Conservation (phyloP, 2,797 vertebrate genomes). For the Pterois miles region DNA sequence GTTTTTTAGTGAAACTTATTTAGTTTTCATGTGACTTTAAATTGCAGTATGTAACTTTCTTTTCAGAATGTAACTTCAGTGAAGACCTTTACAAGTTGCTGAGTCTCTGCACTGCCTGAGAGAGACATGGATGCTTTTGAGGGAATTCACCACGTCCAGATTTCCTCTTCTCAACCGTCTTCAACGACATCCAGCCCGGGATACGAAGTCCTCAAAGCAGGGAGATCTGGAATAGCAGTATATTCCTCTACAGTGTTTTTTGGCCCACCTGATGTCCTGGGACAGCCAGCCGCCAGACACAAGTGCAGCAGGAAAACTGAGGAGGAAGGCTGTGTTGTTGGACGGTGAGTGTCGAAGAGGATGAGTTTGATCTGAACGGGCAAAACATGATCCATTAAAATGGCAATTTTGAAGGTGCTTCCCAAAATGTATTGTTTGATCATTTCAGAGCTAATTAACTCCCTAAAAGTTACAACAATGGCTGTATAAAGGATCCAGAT, state of each 20-base stretch:
- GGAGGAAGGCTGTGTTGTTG: constrained; percentile 76
- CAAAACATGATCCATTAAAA: not conserved
- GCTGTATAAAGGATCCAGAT: not conserved
- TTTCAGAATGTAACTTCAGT: constrained; percentile 4
- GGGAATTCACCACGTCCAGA: constrained; percentile 80
- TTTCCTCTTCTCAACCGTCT: constrained; percentile 76
- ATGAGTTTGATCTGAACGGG: not conserved
- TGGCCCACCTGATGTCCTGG: constrained; percentile 53
- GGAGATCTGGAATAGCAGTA: constrained; percentile 75
- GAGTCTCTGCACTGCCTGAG: constrained; percentile 19
- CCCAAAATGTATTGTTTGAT: not conserved
- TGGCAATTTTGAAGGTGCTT: not conserved
- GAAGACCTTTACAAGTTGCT: not conserved
- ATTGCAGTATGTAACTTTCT: constrained; percentile 2
- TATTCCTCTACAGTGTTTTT: constrained; percentile 81
- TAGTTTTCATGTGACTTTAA: not conserved
- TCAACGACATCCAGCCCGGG: constrained; percentile 58
- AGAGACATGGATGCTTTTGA: constrained; percentile 83
- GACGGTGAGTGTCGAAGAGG: constrained; percentile 65
- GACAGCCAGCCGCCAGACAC: constrained; percentile 24
- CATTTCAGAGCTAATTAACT: not conserved
- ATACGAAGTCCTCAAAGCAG: constrained; percentile 77
- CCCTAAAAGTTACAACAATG: not conserved
- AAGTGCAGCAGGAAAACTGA: constrained; percentile 32
- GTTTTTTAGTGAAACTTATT: not conserved